phyloP scores from a whole-genome alignment of 2,888 invertebrate genomes.

The Diabrotica balteata region DNA sequence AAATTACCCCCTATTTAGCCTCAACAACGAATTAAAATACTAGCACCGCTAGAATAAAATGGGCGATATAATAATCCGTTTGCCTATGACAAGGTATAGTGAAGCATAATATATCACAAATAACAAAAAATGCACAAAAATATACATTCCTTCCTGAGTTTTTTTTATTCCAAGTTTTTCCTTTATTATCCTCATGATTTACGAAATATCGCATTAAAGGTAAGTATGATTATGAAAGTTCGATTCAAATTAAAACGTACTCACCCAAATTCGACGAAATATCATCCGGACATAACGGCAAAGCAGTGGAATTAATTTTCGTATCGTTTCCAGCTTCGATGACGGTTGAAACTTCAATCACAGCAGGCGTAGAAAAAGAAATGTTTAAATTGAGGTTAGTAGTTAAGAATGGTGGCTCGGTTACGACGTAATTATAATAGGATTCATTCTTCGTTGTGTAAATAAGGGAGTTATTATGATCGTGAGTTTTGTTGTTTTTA shows the following conservation, averaged over 20 bases:
- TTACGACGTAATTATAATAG: slow-evolving; percentile 40
- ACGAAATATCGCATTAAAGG: too few species aligned
- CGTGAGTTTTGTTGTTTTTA: slow-evolving; percentile 38
- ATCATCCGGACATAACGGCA: slow-evolving; percentile 66
- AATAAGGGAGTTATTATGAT: slow-evolving; percentile 27
- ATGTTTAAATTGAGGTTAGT: slow-evolving; percentile 32
- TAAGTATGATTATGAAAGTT: too few species aligned
- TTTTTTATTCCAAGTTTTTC: too few species aligned
- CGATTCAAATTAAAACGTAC: slow-evolving; percentile 36
- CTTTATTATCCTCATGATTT: too few species aligned
- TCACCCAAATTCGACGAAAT: slow-evolving; percentile 72
- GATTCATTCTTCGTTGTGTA: slow-evolving; percentile 32
- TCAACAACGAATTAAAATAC: too few species aligned
- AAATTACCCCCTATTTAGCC: too few species aligned
- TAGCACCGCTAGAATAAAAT: too few species aligned
- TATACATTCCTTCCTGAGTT: too few species aligned
- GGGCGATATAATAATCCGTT: too few species aligned
- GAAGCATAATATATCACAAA: too few species aligned
- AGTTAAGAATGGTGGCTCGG: slow-evolving; percentile 39
- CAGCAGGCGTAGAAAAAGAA: slow-evolving; percentile 15
- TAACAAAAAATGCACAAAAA: too few species aligned
- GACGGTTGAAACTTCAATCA: slow-evolving; percentile 33
- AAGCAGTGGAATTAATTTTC: slow-evolving; percentile 42
- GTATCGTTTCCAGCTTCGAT: slow-evolving; percentile 34
- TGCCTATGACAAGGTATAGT: too few species aligned